These are phyloP conservation scores for Tipula helvola DNA, from an alignment of 2,888 invertebrate genomes.

Conservation along the genomic window DNA sequence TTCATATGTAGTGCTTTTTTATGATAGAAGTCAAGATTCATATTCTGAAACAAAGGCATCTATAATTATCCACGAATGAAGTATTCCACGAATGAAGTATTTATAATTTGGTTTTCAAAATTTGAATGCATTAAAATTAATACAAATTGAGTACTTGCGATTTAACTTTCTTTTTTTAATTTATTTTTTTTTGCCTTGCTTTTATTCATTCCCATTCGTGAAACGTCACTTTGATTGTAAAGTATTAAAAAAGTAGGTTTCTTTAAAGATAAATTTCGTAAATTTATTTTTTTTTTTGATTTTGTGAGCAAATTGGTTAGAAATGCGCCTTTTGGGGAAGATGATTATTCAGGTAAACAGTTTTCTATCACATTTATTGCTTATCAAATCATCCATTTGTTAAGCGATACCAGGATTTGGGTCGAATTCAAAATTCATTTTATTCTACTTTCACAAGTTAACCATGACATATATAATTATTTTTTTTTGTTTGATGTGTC, in stretches of 20 bases:
- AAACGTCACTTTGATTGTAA: not conserved
- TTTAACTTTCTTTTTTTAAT: not conserved
- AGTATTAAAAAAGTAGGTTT: not conserved
- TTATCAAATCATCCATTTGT: not conserved
- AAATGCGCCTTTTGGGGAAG: not conserved
- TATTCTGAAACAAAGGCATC: not conserved
- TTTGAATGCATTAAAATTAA: not conserved
- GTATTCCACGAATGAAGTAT: not conserved
- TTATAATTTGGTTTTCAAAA: not conserved
- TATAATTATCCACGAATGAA: not conserved
- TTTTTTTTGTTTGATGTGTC: not conserved
- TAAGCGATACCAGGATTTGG: not conserved
- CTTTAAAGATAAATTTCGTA: not conserved
- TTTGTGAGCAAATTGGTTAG: not conserved
- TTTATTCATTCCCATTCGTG: not conserved
- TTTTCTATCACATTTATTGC: not conserved
- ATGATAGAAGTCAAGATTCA: not conserved
- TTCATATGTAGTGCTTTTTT: not conserved
- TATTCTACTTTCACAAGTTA: not conserved
- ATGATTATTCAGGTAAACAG: not conserved
- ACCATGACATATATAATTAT: not conserved
- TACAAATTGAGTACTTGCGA: not conserved
- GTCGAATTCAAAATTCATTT: not conserved
- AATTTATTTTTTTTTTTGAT: not conserved
- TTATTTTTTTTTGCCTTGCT: not conserved